Base-by-base conservation (phyloP, 2,888 invertebrate genomes). In the Epistrophe eligans region DNA sequence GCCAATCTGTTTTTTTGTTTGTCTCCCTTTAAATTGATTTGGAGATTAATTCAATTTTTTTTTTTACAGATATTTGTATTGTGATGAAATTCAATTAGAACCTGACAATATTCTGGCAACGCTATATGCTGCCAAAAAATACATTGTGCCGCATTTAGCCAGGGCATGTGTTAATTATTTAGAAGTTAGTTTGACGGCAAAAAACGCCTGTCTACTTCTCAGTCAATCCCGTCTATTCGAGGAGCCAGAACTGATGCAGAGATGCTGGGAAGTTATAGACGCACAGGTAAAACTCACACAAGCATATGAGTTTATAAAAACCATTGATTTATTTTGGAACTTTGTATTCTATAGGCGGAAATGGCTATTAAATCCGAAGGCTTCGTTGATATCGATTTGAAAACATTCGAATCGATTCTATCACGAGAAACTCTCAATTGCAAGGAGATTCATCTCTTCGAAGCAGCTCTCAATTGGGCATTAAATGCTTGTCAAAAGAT, bases 221-320 rank as follows among this genome's bases (percentile, higher is more conserved):
- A 98, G 98, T 93, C 99, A 99, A 93, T 98, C 98, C 89, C 94
- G 98, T 90, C 95, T 99, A 81, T 99, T 99, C 94, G 99, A 99
- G 93, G 99, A 99, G 93, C 97, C 98, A 80, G 98, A 99, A 92
- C 94, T 99, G 90, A 98, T 98, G 98, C 97, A 98, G 93, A 95
- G 98, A 90, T 98, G 98, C 94, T 98, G 98, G 98, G 98, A 98
- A 94, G 98, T 99, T 88, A 98, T 99, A 92, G 99, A 99, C 94
- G 99, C 99, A 76, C 97, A 97, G 96, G 97, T 97, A 95, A 95
- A 88, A 84, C 15, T 13, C 32, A 43, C 35, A 13, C 0, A 17
- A 17, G 6, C 10, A 15, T 1, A n/a, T n/a, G n/a, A n/a, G n/a
- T n/a, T 35, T 17, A 4, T 8, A 45, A 7, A 45, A 3, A 9